Percentiles rank a stretch among this genome's conserved stretches.
Conservation (phyloP, 2,888 invertebrate genomes). For the Acleris cristana region DNA sequence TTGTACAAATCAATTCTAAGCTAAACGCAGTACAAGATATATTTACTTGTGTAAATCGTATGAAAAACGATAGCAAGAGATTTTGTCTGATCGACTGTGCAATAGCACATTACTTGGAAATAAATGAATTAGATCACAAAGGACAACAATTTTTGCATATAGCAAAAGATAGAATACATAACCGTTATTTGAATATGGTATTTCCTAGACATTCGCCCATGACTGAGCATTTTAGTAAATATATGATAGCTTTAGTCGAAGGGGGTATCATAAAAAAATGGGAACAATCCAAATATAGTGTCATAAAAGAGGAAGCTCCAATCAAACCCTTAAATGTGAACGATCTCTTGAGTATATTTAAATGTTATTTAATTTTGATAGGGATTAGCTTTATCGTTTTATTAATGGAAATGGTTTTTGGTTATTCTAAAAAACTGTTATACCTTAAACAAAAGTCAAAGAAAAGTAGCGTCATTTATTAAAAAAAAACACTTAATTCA, state of each 20-base stretch:
- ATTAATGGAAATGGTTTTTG: slow-evolving; percentile 56
- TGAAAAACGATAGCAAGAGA: slow-evolving; percentile 60
- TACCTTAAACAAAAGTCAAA: not conserved
- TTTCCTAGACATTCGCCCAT: slow-evolving; percentile 65
- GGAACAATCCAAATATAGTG: slow-evolving; percentile 68
- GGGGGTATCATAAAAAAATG: slow-evolving; percentile 73
- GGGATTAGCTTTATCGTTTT: slow-evolving; percentile 54
- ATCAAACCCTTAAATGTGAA: slow-evolving; percentile 60
- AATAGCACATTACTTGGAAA: slow-evolving; percentile 62
- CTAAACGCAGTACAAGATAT: slow-evolving; percentile 57
- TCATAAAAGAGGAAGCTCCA: slow-evolving; percentile 65
- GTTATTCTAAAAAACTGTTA: slow-evolving; percentile 30
- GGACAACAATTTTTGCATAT: slow-evolving; percentile 75
- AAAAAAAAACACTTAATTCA: not conserved
- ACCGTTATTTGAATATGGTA: slow-evolving; percentile 65
- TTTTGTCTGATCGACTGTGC: slow-evolving; percentile 77
- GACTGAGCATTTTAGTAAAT: slow-evolving; percentile 59
- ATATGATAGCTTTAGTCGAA: slow-evolving; percentile 64
- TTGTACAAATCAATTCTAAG: slow-evolving; percentile 62
- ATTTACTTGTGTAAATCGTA: slow-evolving; percentile 58
- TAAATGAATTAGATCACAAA: slow-evolving; percentile 63
- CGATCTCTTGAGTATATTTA: slow-evolving; percentile 64
- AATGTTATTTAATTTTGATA: slow-evolving; percentile 53
- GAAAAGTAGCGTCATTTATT: not conserved
- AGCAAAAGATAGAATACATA: slow-evolving; percentile 70